Base-by-base conservation (phyloP, 2,113 vertebrate genomes). In the Mionectes macconnelli region DNA sequence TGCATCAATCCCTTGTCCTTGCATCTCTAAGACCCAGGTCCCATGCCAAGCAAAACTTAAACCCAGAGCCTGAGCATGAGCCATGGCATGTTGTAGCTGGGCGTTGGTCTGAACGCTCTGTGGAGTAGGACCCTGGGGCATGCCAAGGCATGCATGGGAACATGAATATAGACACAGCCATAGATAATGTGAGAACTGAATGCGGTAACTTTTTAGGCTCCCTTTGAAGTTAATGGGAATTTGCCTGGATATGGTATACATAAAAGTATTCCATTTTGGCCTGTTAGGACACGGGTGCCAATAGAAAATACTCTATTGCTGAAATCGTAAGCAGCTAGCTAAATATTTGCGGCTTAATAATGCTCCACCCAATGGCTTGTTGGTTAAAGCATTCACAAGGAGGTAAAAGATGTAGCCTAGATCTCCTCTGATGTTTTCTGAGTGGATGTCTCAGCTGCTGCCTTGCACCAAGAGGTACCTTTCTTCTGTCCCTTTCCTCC, bases 181-280 rank as follows among this genome's bases (percentile, higher is more conserved):
- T 16, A 63, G 80, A 70, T 47, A 55, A 75, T 87, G 83, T 87
- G 84, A 93, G 95, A 97, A 91, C 59, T 3, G 9, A 67, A 55
- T 17, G 83, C 82, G 93, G 9, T 86, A 28, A 47, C 35, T 70
- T 91, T 91, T 92, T 18, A 86, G 74, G 39, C n/a, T 86, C 44
- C 87, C 96, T 96, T 96, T 97, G 95, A 97, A 94, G 95, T 95
- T 0, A 8, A 77, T 96, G 90, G 87, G 85, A 97, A 95, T 77
- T 88, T 4, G 14, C 52, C 63, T 84, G 75, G 70, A 52, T 84
- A 56, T 77, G 22, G 47, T n/a, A 39, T 37, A 35, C 9, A 3
- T 93, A 47, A 49, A 94, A 80, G 52, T 62, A 39, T 74, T 93
- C 27, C 0, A 35, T 59, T 93, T 87, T 93, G 72, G 68, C 95